Conservation (phyloP, 2,797 vertebrate species). For the Taenioides sp. region DNA sequence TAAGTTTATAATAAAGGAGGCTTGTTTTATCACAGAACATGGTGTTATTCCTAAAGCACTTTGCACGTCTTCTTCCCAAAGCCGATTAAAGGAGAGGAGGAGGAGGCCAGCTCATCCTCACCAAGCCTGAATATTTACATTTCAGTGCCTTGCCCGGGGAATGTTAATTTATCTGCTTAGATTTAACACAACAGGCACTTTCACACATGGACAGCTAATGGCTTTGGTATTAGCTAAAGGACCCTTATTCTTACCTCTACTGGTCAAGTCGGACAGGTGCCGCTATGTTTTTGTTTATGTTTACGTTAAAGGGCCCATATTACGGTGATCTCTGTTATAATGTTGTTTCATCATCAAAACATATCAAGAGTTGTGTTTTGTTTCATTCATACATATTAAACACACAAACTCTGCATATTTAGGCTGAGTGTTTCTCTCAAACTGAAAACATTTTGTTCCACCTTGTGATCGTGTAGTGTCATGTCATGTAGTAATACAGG, state of each 20-base stretch:
- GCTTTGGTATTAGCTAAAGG: slow-evolving; percentile 67
- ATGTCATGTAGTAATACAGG: no score
- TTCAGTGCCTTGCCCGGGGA: slow-evolving; percentile 57
- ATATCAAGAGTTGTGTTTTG: no score
- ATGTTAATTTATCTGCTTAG: slow-evolving; percentile 65
- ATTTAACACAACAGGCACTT: slow-evolving; percentile 61
- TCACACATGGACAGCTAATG: slow-evolving; percentile 66
- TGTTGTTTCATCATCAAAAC: no score
- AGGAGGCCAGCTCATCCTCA: slow-evolving; percentile 63
- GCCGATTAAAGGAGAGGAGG: slow-evolving; percentile 63
- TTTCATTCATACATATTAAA: no score
- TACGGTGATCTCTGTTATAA: no score
- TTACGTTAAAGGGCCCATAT: no score
- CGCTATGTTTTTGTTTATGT: slow-evolving; percentile 22
- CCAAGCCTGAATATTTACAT: slow-evolving; percentile 74
- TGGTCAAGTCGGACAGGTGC: slow-evolving; percentile 73
- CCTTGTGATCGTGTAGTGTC: no score
- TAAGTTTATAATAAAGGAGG: slow-evolving; percentile 68
- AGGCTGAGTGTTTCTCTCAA: no score
- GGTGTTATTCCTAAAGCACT: slow-evolving; percentile 65
- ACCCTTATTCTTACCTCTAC: slow-evolving; percentile 65
- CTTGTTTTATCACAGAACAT: slow-evolving; percentile 70
- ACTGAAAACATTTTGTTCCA: no score
- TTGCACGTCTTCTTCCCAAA: slow-evolving; percentile 65
- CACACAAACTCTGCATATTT: no score